Percentiles rank a stretch among this genome's conserved stretches.
These are phyloP conservation scores for Colletes collaris DNA, from an alignment of 2,888 invertebrate species.

Conservation along the genomic window DNA sequence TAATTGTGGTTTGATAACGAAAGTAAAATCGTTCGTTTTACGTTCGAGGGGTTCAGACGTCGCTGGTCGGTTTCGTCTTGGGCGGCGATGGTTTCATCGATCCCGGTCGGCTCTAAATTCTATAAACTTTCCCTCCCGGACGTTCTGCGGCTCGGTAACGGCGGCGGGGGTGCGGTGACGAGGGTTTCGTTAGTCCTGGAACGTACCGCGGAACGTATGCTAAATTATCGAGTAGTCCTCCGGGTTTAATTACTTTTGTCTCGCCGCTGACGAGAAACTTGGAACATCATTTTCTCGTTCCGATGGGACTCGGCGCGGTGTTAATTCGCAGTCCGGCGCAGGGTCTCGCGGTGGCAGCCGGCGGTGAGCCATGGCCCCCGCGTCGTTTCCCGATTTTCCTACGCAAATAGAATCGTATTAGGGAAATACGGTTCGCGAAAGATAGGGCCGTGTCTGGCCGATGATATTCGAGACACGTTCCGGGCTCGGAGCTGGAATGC, in stretches of 20 bases:
- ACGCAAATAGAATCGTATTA: slow-evolving; percentile 57
- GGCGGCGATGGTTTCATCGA: slow-evolving; percentile 24
- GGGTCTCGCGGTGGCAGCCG: slow-evolving; percentile 6
- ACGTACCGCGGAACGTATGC: slow-evolving; percentile 65
- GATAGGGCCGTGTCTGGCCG: slow-evolving; percentile 24
- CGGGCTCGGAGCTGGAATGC: slow-evolving; percentile 13
- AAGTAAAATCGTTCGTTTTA: too few species aligned
- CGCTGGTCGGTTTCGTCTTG: background rate
- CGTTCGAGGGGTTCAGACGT: background rate
- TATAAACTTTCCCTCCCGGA: slow-evolving; percentile 23
- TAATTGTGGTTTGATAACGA: too few species aligned
- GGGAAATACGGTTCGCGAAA: slow-evolving; percentile 48
- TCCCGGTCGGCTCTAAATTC: slow-evolving; percentile 22
- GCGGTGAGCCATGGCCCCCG: background rate
- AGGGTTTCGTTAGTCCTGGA: slow-evolving; percentile 34
- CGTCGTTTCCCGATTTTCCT: slow-evolving; percentile 53
- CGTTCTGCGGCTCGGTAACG: slow-evolving; percentile 13
- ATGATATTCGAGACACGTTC: slow-evolving; percentile 54
- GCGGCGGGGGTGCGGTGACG: slow-evolving; percentile 3
- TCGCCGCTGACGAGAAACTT: slow-evolving; percentile 60
- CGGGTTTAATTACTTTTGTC: slow-evolving; percentile 74
- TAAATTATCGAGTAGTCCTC: slow-evolving; percentile 75
- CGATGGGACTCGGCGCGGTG: slow-evolving; percentile 51
- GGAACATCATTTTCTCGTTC: slow-evolving; percentile 62
- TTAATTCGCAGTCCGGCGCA: slow-evolving; percentile 56